Conservation (phyloP, 2,888 invertebrate species). For the Ophonus ardosiacus region DNA sequence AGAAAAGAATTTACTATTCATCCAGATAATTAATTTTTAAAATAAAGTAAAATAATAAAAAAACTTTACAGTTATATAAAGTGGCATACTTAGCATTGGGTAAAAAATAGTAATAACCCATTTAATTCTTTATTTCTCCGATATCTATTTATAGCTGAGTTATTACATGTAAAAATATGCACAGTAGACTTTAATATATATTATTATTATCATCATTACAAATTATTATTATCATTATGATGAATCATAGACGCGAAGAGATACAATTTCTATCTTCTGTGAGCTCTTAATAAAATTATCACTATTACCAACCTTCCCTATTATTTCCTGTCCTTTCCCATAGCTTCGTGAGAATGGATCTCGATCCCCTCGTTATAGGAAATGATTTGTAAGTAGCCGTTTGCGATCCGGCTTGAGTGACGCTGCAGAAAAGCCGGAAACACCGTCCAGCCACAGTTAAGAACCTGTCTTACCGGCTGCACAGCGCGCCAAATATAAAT, state of each 20-base stretch:
- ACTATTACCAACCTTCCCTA: neutral
- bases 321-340: neutral
- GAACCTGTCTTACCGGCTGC: slow-evolving; percentile 38
- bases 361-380: neutral
- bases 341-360: neutral
- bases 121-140: no score
- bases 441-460: slow-evolving; percentile 48
- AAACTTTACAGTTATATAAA: no score
- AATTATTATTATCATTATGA: neutral
- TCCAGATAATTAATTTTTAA: no score
- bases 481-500: slow-evolving; percentile 51
- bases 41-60: no score
- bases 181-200: no score
- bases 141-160: no score
- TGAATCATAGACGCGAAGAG: neutral
- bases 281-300: neutral
- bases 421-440: slow-evolving; percentile 49
- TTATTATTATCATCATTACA: no score
- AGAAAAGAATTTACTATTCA: no score
- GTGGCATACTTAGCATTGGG: no score
- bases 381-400: slow-evolving; percentile 10
- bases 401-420: slow-evolving; percentile 21
- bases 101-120: no score
- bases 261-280: neutral
- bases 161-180: no score